Percentiles rank a stretch among this genome's conserved stretches.
Evolutionary conservation across 2,113 vertebrate species (phyloP).

Genomic region (Podilymbus podiceps): DNA sequence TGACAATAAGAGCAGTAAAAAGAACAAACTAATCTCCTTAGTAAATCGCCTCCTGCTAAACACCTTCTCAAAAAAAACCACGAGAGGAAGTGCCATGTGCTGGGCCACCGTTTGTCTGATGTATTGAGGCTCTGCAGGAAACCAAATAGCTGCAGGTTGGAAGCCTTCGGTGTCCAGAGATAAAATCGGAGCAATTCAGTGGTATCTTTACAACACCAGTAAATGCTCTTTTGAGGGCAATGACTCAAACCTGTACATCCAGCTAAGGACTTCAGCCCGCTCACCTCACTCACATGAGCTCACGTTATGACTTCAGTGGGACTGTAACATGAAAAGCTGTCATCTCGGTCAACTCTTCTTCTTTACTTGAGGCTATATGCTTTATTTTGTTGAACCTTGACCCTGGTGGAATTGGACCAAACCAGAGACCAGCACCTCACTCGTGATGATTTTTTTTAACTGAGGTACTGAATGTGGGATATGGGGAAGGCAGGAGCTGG

Average conservation of each 20-base stretch:
- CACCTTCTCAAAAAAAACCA: background rate
- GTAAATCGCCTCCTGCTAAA: constrained; percentile 1
- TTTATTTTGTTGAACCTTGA: background rate
- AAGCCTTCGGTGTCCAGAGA: background rate
- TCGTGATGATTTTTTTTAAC: background rate
- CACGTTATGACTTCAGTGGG: background rate
- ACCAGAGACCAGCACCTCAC: background rate
- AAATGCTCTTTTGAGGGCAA: constrained; percentile 11
- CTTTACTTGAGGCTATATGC: background rate
- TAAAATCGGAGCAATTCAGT: background rate
- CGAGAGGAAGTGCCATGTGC: background rate
- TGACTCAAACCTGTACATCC: constrained; percentile 21
- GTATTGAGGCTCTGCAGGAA: constrained; percentile 12
- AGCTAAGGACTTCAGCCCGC: background rate
- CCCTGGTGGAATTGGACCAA: background rate
- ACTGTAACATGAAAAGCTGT: background rate
- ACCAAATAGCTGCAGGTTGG: background rate
- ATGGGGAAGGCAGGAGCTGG: background rate
- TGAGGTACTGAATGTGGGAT: background rate
- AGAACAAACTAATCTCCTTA: constrained; percentile 35
- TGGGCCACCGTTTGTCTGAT: background rate
- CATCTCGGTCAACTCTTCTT: background rate
- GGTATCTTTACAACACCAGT: rapidly evolving
- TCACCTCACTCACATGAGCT: background rate
- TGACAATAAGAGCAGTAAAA: constrained; percentile 21